Conservation (phyloP, 2,888 invertebrate genomes). For the Zygogramma bicolorata region DNA sequence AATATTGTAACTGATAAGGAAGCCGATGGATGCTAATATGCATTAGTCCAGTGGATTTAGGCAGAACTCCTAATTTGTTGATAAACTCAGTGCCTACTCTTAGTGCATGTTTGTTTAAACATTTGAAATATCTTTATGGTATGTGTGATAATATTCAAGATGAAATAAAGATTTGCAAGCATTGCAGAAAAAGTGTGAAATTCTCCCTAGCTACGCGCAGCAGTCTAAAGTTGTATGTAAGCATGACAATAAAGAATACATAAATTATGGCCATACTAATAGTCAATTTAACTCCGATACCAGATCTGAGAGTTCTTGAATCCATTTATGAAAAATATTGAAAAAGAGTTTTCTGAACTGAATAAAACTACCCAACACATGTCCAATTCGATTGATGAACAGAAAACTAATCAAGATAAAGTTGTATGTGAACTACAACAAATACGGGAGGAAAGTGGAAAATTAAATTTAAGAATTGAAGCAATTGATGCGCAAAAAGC, state of each 20-base stretch:
- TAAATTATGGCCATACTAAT: conserved; percentile 7
- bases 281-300: background rate
- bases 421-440: conserved; percentile 12
- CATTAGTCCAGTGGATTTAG: too few relatives aligned
- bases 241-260: conserved; percentile 13
- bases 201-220: conserved; percentile 12
- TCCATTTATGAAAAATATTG: conserved; percentile 9
- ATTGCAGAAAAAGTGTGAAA: conserved; percentile 7
- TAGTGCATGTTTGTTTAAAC: too few relatives aligned
- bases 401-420: conserved; percentile 11
- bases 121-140: background rate
- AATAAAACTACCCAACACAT: background rate
- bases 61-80: too few relatives aligned
- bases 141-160: conserved; percentile 5
- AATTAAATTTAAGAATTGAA: conserved; percentile 8
- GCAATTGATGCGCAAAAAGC: background rate
- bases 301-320: conserved; percentile 18
- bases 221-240: conserved; percentile 5
- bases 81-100: too few relatives aligned
- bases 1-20: too few relatives aligned
- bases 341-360: conserved; percentile 1
- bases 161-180: conserved; percentile 4
- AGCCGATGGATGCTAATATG: too few relatives aligned
- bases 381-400: conserved; percentile 11
- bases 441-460: conserved; percentile 8